Evolutionary conservation across 1,140 invertebrate genomes (phyloP).

Genomic region (Prorops nasuta): DNA sequence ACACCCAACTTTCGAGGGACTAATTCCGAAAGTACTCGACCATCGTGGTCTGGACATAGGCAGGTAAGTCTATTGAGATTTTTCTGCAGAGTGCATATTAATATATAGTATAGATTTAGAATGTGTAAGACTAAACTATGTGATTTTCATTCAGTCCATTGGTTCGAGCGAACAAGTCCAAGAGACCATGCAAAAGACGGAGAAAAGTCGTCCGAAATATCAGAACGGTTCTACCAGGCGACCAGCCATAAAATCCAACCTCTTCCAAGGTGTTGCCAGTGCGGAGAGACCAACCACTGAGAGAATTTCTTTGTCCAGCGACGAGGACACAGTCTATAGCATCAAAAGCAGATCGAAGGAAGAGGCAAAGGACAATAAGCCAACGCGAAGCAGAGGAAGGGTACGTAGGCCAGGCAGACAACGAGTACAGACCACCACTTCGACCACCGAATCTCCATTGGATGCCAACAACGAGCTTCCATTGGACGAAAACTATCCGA

Average conservation of each 20-base stretch:
- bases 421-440: conserved; percentile 33
- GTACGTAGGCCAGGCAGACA: conserved; percentile 37
- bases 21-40: too few species aligned
- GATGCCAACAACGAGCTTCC: conserved; percentile 48
- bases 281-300: too few species aligned
- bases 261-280: too few species aligned
- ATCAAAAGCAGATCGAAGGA: conserved; percentile 22
- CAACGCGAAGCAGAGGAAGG: conserved; percentile 25
- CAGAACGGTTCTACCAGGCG: conserved; percentile 34
- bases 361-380: conserved; percentile 25
- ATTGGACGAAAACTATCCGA: conserved; percentile 48
- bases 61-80: too few species aligned
- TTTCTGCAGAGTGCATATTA: too few species aligned
- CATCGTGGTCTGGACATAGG: too few species aligned
- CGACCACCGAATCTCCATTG: conserved; percentile 35
- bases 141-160: too few species aligned
- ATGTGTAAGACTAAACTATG: too few species aligned
- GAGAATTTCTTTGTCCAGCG: too few species aligned
- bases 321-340: conserved; percentile 33
- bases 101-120: too few species aligned
- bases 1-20: conserved; percentile 41
- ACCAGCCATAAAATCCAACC: conserved; percentile 24
- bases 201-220: conserved; percentile 44
- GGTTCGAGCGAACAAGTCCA: too few species aligned
- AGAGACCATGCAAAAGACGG: too few species aligned